Evolutionary conservation across 2,113 vertebrate genomes (phyloP), one percentile per base, ranked within the genome.

Genomic region (Aldabrachelys gigantea): DNA sequence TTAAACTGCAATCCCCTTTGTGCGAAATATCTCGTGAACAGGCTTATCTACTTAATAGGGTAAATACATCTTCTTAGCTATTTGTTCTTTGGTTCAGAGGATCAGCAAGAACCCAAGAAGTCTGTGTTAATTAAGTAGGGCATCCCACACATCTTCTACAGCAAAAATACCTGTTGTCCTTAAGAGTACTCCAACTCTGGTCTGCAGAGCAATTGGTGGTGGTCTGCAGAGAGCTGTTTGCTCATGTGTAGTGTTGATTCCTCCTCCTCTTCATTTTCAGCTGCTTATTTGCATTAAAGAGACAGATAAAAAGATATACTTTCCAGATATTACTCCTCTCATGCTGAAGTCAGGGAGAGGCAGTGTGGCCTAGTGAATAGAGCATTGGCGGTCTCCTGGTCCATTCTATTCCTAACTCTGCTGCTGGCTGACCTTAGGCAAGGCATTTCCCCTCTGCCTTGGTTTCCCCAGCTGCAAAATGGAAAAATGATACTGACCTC

Each of bases 1-100:
- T 89, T 78, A 62, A 17, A 29, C 59, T 59, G 62, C 44, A 91
- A 76, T 85, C 82, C 9, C 7, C 17, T 82, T 52, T 50, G 8
- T 91, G 24, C 90, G 84, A 25, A 93, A 86, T 75, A 53, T 94
- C 49, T 91, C 94, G 78, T 83, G 85, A 91, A 89, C 44, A 95
- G 80, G 75, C 89, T 52, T 65, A 14, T 95, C 69, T 89, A 86
- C 90, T 11, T 76, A 86, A n/a, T 49, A 89, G 69, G 88, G 91
- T 97, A 96, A 96, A 96, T 72, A 97, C 96, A 94, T 75, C 16
- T 65, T 85, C 80, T 94, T 92, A 83, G 72, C 72, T 41, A 44
- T 19, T 11, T 44, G 35, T 76, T 14, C 56, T 91, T 97, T 81
- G 10, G 17, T 87, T 89, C 56, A n/a, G 47, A 82, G 52, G 82